Base-by-base conservation (phyloP, 2,797 vertebrate species). In the Xiphophorus birchmanni region DNA sequence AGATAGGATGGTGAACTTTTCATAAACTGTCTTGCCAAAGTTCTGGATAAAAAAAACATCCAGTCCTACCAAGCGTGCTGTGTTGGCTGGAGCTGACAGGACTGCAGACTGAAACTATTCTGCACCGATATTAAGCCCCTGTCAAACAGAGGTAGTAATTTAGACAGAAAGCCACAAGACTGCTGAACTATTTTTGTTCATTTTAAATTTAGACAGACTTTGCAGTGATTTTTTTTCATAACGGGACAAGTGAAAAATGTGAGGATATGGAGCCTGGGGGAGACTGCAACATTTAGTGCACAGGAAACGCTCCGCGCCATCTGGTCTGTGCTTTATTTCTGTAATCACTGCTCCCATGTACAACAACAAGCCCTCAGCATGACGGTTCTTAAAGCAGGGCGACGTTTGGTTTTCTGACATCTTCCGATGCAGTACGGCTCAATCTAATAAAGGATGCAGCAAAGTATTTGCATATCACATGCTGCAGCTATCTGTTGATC, bases 401-500 rank as follows among this genome's bases (percentile, higher is more conserved):
- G 75, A 80, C 85, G 77, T 87, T 82, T 82, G 82, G 87, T 90
- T 89, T 88, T 87, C 83, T 76, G 85, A 91, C 92, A 85, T 90
- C 86, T 78, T 76, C 80, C 79, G 83, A 86, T 80, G 69, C 63
- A 44, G 71, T 80, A 74, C 60, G 69, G 80, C 88, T 82, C 87
- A 72, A 79, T 86, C 82, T 87, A 90, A 91, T 90, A 94, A 91
- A 90, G 88, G 84, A 87, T 79, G 88, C 86, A 23, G 76, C 83
- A 40, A 3, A 4, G 69, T 82, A 93, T 95, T 94, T 89, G 89
- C 93, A 94, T 92, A 92, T 91, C 91, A 93, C 78, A 29, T 75
- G 84, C 83, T 74, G 89, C 86, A 88, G 84, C 85, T 88, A 94
- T 93, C 90, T 92, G 92, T 88, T 89, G 90, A 93, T 93, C 91